These are phyloP conservation scores for Brachyhypopomus occidentalis DNA, from an alignment of 2,113 vertebrate species.

Conservation along the genomic window DNA sequence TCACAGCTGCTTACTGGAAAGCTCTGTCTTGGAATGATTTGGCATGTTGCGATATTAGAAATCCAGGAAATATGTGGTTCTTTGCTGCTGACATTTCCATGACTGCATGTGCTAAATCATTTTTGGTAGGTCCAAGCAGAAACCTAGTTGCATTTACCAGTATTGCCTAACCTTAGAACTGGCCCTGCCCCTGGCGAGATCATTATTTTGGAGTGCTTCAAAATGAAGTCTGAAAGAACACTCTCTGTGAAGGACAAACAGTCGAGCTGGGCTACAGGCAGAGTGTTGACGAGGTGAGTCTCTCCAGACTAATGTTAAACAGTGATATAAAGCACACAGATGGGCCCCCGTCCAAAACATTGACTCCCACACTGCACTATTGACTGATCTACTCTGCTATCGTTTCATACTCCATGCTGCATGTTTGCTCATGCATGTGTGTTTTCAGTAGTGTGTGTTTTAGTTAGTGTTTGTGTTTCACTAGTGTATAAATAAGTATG, in stretches of 20 bases:
- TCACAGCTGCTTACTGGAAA: not conserved
- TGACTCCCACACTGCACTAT: slow-evolving; percentile 31
- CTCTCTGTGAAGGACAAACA: slow-evolving; percentile 27
- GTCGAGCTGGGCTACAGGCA: slow-evolving; percentile 14
- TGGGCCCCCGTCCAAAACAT: slow-evolving; percentile 40
- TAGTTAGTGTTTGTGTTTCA: slow-evolving; percentile 14
- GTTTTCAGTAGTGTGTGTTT: not conserved
- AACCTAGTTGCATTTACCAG: not conserved
- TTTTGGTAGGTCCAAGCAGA: not conserved
- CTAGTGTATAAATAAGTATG: slow-evolving; percentile 5
- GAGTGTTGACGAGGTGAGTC: slow-evolving; percentile 41
- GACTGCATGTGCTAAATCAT: not conserved
- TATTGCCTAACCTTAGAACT: not conserved
- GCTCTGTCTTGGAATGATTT: not conserved
- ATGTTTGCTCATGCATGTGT: slow-evolving; percentile 16
- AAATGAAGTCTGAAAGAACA: slow-evolving; percentile 4
- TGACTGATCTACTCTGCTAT: slow-evolving; percentile 33
- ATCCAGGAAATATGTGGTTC: not conserved
- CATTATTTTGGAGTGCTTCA: not conserved
- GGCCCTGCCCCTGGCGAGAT: not conserved
- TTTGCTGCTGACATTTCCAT: not conserved
- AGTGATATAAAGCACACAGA: slow-evolving; percentile 46
- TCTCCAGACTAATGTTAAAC: slow-evolving; percentile 50
- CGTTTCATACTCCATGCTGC: slow-evolving; percentile 40
- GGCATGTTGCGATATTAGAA: not conserved